These are phyloP conservation scores for Bovichtus diacanthus DNA, from an alignment of 2,797 vertebrate genomes.

Conservation along the genomic window DNA sequence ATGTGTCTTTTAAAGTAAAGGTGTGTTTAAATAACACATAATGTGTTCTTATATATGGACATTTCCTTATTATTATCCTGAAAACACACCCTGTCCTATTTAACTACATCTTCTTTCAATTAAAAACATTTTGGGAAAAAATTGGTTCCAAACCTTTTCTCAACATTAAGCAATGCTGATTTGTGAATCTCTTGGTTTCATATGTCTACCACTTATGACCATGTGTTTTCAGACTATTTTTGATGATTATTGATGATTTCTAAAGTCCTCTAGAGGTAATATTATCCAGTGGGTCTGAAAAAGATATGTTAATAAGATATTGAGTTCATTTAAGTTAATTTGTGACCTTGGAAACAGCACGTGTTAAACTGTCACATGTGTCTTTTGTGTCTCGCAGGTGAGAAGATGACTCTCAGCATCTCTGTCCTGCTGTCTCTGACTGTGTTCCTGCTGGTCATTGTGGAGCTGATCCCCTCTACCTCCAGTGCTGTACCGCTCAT, in stretches of 20 bases:
- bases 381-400: conserved; percentile 82
- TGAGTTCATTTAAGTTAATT: background rate
- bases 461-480: conserved; percentile 96
- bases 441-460: conserved; percentile 95
- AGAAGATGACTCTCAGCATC: conserved; percentile 98
- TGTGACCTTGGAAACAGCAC: background rate
- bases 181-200: background rate
- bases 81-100: background rate
- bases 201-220: background rate
- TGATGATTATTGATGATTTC: background rate
- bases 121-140: background rate
- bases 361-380: background rate
- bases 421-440: conserved; percentile 94
- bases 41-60: background rate
- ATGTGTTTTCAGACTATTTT: background rate
- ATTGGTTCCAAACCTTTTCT: background rate
- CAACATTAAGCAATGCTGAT: background rate
- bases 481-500: conserved; percentile 95
- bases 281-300: too few relatives aligned
- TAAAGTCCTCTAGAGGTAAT: background rate
- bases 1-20: background rate
- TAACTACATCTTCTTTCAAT: background rate
- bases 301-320: too few relatives aligned
- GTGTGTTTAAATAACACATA: background rate
- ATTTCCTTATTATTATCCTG: background rate